These are phyloP conservation scores for Calyptomena viridis DNA, from an alignment of 2,113 vertebrate genomes.

Conservation along the genomic window DNA sequence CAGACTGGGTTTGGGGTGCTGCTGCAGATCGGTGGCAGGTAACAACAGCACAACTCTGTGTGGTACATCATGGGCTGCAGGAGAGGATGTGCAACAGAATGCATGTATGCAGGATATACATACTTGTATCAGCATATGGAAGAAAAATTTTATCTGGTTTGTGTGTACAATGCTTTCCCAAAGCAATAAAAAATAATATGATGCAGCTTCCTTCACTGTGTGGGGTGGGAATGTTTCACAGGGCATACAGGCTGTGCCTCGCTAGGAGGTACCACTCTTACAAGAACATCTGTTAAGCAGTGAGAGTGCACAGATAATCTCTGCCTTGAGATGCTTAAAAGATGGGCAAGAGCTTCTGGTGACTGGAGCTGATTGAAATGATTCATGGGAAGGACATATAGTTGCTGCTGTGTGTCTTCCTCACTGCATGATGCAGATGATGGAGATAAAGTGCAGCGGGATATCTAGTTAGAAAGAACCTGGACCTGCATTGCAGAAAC, in stretches of 20 bases:
- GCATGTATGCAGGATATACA: neutral
- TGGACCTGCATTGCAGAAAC: slow-evolving; percentile 13
- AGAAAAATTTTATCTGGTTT: neutral
- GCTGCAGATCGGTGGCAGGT: neutral
- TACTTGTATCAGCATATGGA: neutral
- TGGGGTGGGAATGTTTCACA: neutral
- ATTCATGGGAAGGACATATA: neutral
- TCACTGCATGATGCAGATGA: neutral
- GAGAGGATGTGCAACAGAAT: neutral
- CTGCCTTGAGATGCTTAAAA: neutral
- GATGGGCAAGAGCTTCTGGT: neutral
- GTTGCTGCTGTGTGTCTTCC: neutral
- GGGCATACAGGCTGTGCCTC: neutral
- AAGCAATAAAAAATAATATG: neutral
- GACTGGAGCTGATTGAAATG: neutral
- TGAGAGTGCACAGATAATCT: neutral
- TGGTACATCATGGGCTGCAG: neutral
- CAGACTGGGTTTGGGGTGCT: neutral
- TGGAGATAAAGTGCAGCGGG: neutral
- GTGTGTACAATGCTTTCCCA: neutral
- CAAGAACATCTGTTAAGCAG: neutral
- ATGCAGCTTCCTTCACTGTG: neutral
- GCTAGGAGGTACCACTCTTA: neutral
- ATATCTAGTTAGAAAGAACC: neutral
- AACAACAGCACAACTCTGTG: rapidly evolving